Conservation (phyloP, 2,113 vertebrate species). For the Clinocottus analis region DNA sequence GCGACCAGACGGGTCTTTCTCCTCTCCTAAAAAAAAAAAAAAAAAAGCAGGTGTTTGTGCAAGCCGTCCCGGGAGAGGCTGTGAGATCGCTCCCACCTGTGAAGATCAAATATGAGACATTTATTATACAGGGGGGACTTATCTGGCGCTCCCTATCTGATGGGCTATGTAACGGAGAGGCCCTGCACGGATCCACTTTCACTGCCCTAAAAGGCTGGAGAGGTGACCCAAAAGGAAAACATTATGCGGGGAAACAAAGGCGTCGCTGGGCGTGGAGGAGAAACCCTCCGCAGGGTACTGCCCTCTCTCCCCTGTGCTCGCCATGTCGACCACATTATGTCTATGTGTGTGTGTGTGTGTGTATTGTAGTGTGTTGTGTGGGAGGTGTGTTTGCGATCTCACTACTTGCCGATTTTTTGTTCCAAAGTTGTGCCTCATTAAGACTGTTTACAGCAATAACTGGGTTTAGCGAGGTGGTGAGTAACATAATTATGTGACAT, state of each 20-base stretch:
- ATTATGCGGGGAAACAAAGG: conserved; percentile 82
- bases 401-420: conserved; percentile 45
- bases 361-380: conserved; percentile 46
- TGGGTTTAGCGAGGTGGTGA: conserved; percentile 32
- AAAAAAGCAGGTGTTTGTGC: conserved; percentile 71
- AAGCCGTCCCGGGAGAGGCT: conserved; percentile 69
- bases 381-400: too few relatives aligned
- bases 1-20: conserved; percentile 35
- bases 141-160: conserved; percentile 81
- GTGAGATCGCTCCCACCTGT: conserved; percentile 81
- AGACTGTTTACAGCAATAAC: conserved; percentile 43
- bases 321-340: conserved; percentile 39
- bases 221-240: conserved; percentile 85
- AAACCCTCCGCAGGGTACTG: conserved; percentile 64
- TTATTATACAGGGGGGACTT: conserved; percentile 84
- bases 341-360: conserved; percentile 10
- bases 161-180: conserved; percentile 83
- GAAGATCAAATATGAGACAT: conserved; percentile 84
- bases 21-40: conserved; percentile 12
- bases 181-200: conserved; percentile 80
- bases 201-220: conserved; percentile 81
- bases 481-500: conserved; percentile 52
- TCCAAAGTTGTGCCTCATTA: conserved; percentile 42
- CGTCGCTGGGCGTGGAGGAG: conserved; percentile 64
- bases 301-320: conserved; percentile 49